These are phyloP conservation scores for Dendrophyllia cribrosa DNA, from an alignment of 64 coral and sea anemone species.

Conservation along the genomic window DNA sequence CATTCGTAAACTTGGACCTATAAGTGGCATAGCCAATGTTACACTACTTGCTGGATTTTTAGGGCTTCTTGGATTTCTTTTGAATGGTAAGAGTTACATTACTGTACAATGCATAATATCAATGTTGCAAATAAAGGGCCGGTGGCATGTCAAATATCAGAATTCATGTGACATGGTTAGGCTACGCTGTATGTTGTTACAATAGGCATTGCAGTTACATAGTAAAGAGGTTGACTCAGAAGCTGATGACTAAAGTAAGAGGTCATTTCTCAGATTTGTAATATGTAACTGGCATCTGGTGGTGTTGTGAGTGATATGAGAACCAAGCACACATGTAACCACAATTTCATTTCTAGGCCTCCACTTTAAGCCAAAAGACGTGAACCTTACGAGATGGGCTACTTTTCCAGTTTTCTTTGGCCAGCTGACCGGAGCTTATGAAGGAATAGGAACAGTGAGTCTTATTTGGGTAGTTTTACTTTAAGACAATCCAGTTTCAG, in stretches of 20 bases:
- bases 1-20: conserved; percentile 89
- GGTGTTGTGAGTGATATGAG: too few species aligned
- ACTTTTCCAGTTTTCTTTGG: conserved; percentile 99
- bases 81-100: conserved; percentile 54
- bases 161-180: too few species aligned
- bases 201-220: too few species aligned
- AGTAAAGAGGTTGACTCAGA: too few species aligned
- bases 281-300: too few species aligned
- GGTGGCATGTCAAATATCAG: too few species aligned
- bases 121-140: too few species aligned
- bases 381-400: conserved; percentile 53
- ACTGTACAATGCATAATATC: too few species aligned
- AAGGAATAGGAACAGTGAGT: conserved; percentile 99
- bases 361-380: conserved; percentile 81
- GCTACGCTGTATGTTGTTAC: too few species aligned
- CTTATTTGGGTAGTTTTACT: background rate
- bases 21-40: conserved; percentile 91
- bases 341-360: conserved; percentile 62
- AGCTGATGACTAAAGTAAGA: too few species aligned
- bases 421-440: conserved; percentile 91
- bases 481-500: background rate
- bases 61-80: conserved; percentile 74
- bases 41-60: conserved; percentile 83
- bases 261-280: too few species aligned
- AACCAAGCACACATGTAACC: too few species aligned